These are phyloP conservation scores for Hypena proboscidalis DNA, from an alignment of 2,888 invertebrate genomes.

Conservation along the genomic window DNA sequence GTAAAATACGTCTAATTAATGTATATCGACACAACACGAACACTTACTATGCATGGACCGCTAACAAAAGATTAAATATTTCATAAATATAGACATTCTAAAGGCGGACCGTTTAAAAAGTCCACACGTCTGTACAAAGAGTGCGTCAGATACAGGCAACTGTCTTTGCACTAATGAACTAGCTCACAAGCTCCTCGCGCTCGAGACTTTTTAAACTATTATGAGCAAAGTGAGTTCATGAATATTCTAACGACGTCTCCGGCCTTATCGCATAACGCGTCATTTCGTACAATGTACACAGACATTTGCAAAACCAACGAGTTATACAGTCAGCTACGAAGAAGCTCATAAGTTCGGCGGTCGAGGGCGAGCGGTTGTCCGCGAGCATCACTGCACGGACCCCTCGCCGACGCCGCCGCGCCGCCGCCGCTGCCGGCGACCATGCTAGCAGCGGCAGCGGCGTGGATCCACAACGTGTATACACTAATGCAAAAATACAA, in stretches of 20 bases:
- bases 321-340: constrained; percentile 13
- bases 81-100: constrained; percentile 9
- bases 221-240: constrained; percentile 6
- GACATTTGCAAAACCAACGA: constrained; percentile 18
- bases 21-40: constrained; percentile 23
- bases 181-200: constrained; percentile 7
- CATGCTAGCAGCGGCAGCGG: not conserved
- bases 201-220: constrained; percentile 3
- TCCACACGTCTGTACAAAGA: constrained; percentile 11
- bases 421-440: not conserved
- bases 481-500: constrained; percentile 19
- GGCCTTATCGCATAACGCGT: constrained; percentile 23
- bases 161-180: constrained; percentile 13
- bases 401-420: not conserved
- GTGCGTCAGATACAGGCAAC: constrained; percentile 6
- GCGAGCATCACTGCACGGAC: too few relatives aligned
- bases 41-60: constrained; percentile 30
- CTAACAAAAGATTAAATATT: constrained; percentile 20
- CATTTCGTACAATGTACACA: constrained; percentile 16
- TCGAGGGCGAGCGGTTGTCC: not conserved
- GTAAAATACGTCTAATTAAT: constrained; percentile 7
- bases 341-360: not conserved
- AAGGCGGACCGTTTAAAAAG: too few relatives aligned
- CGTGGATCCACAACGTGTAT: constrained; percentile 5
- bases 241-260: constrained; percentile 23